Evolutionary conservation across 2,888 invertebrate species (phyloP), one percentile per base, ranked within the genome.

Genomic region (Odontomyia ornata): DNA sequence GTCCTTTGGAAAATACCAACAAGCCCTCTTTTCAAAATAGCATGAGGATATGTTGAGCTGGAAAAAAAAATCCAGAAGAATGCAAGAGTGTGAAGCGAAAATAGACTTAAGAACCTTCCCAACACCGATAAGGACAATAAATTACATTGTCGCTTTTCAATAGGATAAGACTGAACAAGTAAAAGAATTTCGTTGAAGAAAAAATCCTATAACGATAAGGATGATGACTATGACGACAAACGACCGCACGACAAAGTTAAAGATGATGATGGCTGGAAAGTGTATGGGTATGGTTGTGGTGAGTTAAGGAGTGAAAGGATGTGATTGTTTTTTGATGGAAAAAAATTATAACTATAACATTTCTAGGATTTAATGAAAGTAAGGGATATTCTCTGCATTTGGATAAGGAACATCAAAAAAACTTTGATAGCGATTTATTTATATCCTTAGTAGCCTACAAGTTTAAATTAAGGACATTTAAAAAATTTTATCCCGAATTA

Each of bases 71-170:
- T 27, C 18, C 7, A 15, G 43, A 18, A 18, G 43, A 36, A 65
- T 36, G 15, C 43, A 36, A 11, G 69, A 69, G 69, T 23, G 47
- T 23, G 30, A 69, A 69, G 47, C 46, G 69, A 69, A 27, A 69
- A 69, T 13, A 46, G 69, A 69, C 69, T 69, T 69, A 27, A 69
- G 69, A 27, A 11, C 69, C 69, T 18, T 30, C 43, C 47, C 46
- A 69, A 25, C 15, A 46, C 64, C 75, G 75, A 75, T 75, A 75
- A 75, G 75, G 75, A 75, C 75, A 52, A 75, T 75, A 75, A 75
- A 75, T 75, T 75, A 75, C 75, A 62, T 60, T 75, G 75, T 64
- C 75, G 62, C 75, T 64, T 64, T 47, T 73, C 60, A 73, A 73
- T 73, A 73, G 73, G 73, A 73, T 72, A 72, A 36, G 36, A 30